Percentiles rank a stretch among this genome's conserved stretches.
Evolutionary conservation across 2,888 invertebrate genomes (phyloP).

Genomic region (Dioctria linearis): DNA sequence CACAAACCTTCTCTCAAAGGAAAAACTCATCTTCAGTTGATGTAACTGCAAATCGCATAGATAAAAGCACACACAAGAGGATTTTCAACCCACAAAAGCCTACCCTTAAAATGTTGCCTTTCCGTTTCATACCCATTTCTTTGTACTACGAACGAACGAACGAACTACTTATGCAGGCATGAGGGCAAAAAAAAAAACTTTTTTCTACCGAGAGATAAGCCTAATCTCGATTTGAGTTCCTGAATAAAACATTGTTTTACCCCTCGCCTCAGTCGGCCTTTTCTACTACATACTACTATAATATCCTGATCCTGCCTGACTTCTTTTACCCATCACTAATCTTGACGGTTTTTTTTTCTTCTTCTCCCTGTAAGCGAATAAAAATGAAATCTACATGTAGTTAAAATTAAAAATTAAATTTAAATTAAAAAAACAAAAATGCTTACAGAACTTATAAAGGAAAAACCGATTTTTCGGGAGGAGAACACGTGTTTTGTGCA

Average conservation of each 20-base stretch:
- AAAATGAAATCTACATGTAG: conserved; percentile 23
- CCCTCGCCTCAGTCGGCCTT: neutral
- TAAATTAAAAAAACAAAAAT: conserved; percentile 25
- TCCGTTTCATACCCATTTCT: neutral
- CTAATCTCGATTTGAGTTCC: conserved; percentile 36
- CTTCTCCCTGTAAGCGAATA: neutral
- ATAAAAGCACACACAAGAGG: conserved; percentile 20
- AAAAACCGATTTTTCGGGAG: neutral
- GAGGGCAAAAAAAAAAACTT: conserved; percentile 12
- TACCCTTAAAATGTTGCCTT: neutral
- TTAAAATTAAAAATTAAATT: conserved; percentile 41
- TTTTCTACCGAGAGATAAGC: conserved; percentile 25
- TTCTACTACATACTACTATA: neutral
- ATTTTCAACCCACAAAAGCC: neutral
- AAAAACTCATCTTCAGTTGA: neutral
- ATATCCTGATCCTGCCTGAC: neutral
- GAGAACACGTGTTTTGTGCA: neutral
- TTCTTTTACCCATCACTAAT: too few species aligned
- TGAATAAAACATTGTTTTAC: conserved; percentile 32
- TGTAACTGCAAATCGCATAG: conserved; percentile 12
- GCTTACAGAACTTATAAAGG: neutral
- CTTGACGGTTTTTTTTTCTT: too few species aligned
- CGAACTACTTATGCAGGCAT: conserved; percentile 27
- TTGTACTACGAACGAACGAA: neutral
- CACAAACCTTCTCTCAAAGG: neutral